phyloP scores from a whole-genome alignment of 2,113 vertebrate species.

The Lethenteron camtschaticum region DNA sequence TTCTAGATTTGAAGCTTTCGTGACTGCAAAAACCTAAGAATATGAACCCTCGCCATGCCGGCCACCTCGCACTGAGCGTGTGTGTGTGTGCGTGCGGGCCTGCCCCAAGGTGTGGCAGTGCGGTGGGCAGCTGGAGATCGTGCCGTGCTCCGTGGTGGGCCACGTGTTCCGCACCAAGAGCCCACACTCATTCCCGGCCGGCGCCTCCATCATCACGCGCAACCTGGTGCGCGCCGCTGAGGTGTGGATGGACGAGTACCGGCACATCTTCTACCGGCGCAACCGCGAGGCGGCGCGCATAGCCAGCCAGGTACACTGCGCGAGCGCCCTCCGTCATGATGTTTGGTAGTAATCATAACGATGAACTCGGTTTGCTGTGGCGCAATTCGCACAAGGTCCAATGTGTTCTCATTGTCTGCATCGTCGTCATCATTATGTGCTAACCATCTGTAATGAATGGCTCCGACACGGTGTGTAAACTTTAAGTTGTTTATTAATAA shows the following conservation, averaged over 20 bases:
- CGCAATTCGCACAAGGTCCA: too few relatives aligned
- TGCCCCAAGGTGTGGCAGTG: conserved; percentile 76
- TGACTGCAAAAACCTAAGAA: too few relatives aligned
- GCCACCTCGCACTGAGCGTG: too few relatives aligned
- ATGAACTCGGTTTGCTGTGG: too few relatives aligned
- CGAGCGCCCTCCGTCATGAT: background rate
- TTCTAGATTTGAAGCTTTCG: too few relatives aligned
- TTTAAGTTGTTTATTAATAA: too few relatives aligned
- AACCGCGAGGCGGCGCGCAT: conserved; percentile 52
- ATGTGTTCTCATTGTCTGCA: too few relatives aligned
- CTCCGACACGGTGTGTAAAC: too few relatives aligned
- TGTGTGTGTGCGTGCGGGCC: background rate
- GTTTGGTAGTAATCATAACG: too few relatives aligned
- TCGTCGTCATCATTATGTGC: too few relatives aligned
- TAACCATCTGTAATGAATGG: too few relatives aligned
- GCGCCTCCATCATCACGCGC: conserved; percentile 61
- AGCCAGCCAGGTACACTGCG: conserved; percentile 38
- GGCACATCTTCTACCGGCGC: conserved; percentile 62
- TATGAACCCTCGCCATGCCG: too few relatives aligned
- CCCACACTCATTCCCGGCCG: conserved; percentile 84
- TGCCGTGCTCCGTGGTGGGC: conserved; percentile 80
- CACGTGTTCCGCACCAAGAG: conserved; percentile 91
- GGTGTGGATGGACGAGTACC: conserved; percentile 88
- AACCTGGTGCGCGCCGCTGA: conserved; percentile 86
- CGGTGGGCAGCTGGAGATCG: conserved; percentile 59